A percentile compares a stretch with the other conserved stretches of the same genome.
phyloP scores from a whole-genome alignment of 2,113 vertebrate genomes.

The Psammodynastes pulverulentus region DNA sequence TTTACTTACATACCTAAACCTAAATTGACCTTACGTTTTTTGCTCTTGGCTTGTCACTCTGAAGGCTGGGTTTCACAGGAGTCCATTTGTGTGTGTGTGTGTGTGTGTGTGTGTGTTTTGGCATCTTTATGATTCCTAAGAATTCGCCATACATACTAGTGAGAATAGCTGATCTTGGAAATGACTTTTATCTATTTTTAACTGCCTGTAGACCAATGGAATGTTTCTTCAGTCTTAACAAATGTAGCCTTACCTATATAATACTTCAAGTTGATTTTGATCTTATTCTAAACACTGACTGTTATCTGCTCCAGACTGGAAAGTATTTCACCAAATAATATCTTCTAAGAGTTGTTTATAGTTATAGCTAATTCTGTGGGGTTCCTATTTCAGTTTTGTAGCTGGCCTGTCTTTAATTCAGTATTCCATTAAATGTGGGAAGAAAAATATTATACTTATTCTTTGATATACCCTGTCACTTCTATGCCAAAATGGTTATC shows the following conservation, averaged over 20 bases:
- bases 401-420: slow-evolving; percentile 57
- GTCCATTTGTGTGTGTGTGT: too few species aligned
- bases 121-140: not conserved
- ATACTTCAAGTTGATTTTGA: not conserved
- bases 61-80: not conserved
- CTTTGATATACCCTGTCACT: not conserved
- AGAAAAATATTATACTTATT: not conserved
- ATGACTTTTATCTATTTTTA: not conserved
- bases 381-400: slow-evolving; percentile 58
- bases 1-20: not conserved
- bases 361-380: not conserved
- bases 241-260: not conserved
- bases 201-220: not conserved
- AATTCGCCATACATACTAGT: not conserved
- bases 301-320: not conserved
- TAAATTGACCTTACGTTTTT: not conserved
- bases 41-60: not conserved
- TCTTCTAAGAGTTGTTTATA: not conserved
- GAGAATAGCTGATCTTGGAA: not conserved
- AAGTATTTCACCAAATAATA: not conserved
- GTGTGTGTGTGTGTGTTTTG: not conserved
- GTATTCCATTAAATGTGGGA: slow-evolving; percentile 57
- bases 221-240: not conserved
- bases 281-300: not conserved
- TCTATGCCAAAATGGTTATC: not conserved